phyloP scores from a whole-genome alignment of 2,113 vertebrate species.

The Anthoscopus minutus region DNA sequence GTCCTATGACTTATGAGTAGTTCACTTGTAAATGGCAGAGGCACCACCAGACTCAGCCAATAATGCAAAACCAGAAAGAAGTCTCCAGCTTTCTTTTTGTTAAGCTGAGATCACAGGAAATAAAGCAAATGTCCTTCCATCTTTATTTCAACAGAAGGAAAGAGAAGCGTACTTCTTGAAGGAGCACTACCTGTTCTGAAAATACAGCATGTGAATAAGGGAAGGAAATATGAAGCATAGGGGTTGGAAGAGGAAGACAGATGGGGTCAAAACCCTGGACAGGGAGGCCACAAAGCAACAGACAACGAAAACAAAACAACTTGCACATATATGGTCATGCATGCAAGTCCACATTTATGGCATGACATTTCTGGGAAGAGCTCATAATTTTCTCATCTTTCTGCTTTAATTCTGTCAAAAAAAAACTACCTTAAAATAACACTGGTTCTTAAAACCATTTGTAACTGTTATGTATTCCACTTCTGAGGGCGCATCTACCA shows the following conservation, averaged over 20 bases:
- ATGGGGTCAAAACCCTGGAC: not conserved
- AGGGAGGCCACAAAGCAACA: not conserved
- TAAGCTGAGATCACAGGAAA: not conserved
- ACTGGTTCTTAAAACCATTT: not conserved
- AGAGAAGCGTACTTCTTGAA: not conserved
- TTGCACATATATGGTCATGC: not conserved
- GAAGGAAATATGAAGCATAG: not conserved
- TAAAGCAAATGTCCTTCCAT: not conserved
- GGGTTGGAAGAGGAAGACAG: not conserved
- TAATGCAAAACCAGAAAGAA: not conserved
- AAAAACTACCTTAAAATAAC: not conserved
- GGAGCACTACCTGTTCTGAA: not conserved
- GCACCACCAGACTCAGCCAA: not conserved
- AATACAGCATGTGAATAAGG: not conserved
- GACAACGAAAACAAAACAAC: not conserved
- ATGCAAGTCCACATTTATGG: not conserved
- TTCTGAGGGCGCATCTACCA: not conserved
- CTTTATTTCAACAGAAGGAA: not conserved
- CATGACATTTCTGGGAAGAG: not conserved
- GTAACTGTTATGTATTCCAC: not conserved
- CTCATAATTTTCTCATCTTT: not conserved
- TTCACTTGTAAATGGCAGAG: not conserved
- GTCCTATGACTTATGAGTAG: not conserved
- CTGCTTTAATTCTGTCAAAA: not conserved
- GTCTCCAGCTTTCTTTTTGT: not conserved